A percentile compares a stretch with the other conserved stretches of the same genome.
phyloP scores from a whole-genome alignment of 2,113 vertebrate species.

The Zosterops lateralis region DNA sequence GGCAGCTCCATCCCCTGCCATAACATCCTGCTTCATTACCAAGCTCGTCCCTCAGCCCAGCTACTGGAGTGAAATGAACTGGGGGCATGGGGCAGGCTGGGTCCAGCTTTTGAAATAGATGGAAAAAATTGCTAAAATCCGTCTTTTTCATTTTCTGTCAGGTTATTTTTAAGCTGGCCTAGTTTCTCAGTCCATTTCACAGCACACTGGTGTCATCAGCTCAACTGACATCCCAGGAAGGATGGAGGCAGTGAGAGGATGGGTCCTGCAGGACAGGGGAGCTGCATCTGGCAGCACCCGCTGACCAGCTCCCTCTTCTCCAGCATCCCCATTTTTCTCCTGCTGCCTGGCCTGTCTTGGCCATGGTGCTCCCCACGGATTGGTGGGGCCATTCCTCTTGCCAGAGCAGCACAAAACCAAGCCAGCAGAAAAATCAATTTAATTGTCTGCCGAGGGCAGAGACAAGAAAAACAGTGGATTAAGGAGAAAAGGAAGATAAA shows the following conservation, averaged over 20 bases:
- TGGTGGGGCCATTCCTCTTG: accelerated
- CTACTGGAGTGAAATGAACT: not conserved
- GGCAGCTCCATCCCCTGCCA: not conserved
- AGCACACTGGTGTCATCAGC: not conserved
- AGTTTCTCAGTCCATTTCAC: not conserved
- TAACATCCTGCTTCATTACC: not conserved
- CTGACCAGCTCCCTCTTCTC: not conserved
- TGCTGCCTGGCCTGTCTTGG: not conserved
- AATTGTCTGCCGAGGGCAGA: accelerated
- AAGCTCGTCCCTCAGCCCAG: not conserved
- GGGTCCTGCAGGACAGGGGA: accelerated
- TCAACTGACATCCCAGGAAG: not conserved
- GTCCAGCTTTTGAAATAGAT: not conserved
- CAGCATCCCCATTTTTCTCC: not conserved
- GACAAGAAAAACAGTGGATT: not conserved
- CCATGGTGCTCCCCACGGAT: accelerated
- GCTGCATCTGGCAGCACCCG: accelerated
- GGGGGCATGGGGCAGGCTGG: no score
- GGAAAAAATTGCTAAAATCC: not conserved
- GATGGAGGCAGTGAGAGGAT: accelerated
- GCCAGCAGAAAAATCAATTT: not conserved
- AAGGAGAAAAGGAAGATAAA: not conserved
- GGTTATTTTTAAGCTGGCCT: constrained; percentile 43
- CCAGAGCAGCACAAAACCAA: not conserved
- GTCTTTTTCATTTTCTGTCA: not conserved